These are phyloP conservation scores for Papilio helenus DNA, from an alignment of 1,140 invertebrate genomes.

Conservation along the genomic window DNA sequence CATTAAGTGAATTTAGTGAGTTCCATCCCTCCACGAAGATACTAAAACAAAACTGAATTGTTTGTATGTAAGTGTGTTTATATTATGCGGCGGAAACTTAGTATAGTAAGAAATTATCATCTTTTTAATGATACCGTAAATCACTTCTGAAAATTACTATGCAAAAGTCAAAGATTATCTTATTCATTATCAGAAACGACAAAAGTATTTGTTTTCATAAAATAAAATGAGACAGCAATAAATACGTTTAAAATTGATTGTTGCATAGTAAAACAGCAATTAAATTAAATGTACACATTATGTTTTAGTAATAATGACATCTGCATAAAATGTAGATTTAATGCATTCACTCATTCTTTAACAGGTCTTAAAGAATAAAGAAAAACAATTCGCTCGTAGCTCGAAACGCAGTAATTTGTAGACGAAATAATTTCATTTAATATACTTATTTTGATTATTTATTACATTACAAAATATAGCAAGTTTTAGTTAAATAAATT, in stretches of 20 bases:
- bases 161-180: not conserved
- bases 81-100: not conserved
- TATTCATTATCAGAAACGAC: not conserved
- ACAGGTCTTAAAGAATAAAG: not conserved
- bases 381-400: not conserved
- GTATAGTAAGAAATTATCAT: not conserved
- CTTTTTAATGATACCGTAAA: not conserved
- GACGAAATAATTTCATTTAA: too few relatives aligned
- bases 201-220: not conserved
- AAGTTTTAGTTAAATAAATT: too few relatives aligned
- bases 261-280: not conserved
- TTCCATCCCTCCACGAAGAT: not conserved
- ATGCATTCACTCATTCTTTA: not conserved
- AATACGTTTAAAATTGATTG: not conserved
- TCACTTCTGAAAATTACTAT: not conserved
- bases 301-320: not conserved
- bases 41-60: not conserved
- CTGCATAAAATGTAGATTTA: not conserved
- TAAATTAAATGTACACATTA: not conserved
- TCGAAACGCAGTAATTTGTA: too few relatives aligned
- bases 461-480: too few relatives aligned
- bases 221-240: not conserved
- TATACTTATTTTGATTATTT: too few relatives aligned
- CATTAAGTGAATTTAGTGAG: not conserved
- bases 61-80: too few relatives aligned